These are phyloP conservation scores for Caenorhabditis remanei DNA, from an alignment of 1,140 invertebrate species.

Conservation along the genomic window DNA sequence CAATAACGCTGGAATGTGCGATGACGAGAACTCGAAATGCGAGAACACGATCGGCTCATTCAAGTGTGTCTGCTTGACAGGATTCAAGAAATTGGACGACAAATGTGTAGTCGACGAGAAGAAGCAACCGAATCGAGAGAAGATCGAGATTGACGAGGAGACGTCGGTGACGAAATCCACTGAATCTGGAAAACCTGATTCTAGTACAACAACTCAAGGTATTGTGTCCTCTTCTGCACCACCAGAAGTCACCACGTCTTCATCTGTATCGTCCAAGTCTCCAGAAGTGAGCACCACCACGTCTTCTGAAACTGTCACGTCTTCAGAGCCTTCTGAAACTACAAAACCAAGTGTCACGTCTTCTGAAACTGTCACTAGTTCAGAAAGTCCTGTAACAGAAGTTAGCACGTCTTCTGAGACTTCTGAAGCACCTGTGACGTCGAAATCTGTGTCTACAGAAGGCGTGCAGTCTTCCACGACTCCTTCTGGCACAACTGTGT, in stretches of 20 bases:
- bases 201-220: background rate
- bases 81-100: constrained; percentile 60
- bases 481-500: background rate
- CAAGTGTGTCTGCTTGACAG: constrained; percentile 70
- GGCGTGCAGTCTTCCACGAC: too few relatives aligned
- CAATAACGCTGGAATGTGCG: constrained; percentile 57
- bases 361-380: too few relatives aligned
- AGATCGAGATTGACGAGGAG: constrained; percentile 18
- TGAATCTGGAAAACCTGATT: background rate
- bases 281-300: constrained; percentile 2
- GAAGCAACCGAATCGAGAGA: constrained; percentile 28
- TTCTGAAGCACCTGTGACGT: too few relatives aligned
- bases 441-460: too few relatives aligned
- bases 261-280: constrained; percentile 3
- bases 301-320: background rate
- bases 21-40: constrained; percentile 68
- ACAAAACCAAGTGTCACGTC: background rate
- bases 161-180: background rate
- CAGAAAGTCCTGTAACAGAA: too few relatives aligned
- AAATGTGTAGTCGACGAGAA: constrained; percentile 34
- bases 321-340: constrained; percentile 14
- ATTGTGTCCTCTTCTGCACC: constrained; percentile 6
- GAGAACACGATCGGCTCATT: constrained; percentile 70
- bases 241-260: background rate
- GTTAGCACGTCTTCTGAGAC: too few relatives aligned